Evolutionary conservation across 1,140 invertebrate species (phyloP), one percentile per base, ranked within the genome.

Genomic region (Phymastichus coffea): DNA sequence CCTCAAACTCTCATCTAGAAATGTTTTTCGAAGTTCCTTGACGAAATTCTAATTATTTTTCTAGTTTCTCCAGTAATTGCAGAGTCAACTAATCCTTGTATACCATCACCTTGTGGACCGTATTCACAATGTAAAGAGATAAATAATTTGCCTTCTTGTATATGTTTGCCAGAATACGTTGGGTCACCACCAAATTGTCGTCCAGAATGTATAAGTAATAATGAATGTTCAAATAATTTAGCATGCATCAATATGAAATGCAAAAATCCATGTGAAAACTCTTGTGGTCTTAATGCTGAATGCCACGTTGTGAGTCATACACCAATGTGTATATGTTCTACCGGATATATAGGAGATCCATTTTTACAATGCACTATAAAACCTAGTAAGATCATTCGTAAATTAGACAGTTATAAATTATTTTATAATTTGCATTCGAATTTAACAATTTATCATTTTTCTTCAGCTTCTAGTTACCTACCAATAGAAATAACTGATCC

Each of bases 191-290:
- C 70, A 20, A 66, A 58, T 3, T 74, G 72, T 72, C 75, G 79
- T 26, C 83, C 83, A 0, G 82, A 85, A 60, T 85, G 83, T 56
- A 76, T 79, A 4, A 75, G 78, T 63, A 88, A 82, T 63, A 81
- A 84, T 26, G 87, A 90, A 70, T 89, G 87, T 67, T 61, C 81
- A 3, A 73, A 80, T 25, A 80, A 83, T n/a, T 77, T 83, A 60
- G 86, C 87, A 0, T 91, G 89, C 67, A 78, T 87, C 1, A 86
- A 86, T 69, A 81, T 86, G 60, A 88, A 88, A 76, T 91, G 88
- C 69, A 77, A 75, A 63, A 83, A 90, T 70, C 88, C 88, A n/a
- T 90, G 88, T 64, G 72, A 76, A 14, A 83, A 84, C 2, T 81
- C 86, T 1, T 91, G 89, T 69, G 88, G 88, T 14, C 64, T 67